Evolutionary conservation across 2,797 vertebrate genomes (phyloP), one percentile per base, ranked within the genome.

Genomic region (Spinus olivaceus): DNA sequence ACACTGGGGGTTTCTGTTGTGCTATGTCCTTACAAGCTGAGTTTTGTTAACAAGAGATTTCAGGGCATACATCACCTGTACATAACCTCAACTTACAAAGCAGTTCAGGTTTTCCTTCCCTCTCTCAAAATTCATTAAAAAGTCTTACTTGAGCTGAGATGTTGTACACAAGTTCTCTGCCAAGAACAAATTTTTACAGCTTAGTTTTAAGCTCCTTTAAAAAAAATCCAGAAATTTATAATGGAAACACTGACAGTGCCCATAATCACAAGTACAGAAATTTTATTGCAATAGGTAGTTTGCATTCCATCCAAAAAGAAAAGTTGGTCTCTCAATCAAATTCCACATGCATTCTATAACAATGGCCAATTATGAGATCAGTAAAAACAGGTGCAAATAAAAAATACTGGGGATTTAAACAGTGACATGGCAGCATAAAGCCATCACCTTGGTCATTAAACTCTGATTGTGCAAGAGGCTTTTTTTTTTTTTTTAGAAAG

Each of bases 141-240:
- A 95, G 84, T 77, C 35, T 78, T 82, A 91, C 66, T 96, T 27
- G 12, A 97, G 82, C 50, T 85, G 92, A 94, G 92, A 96, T 93
- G 84, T 96, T 96, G 95, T 97, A 96, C 95, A 97, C 95, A 97
- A 94, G 74, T 81, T 94, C 83, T 94, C 83, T 88, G 93, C 96
- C 97, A 97, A 97, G 95, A 96, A 95, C 81, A 97, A 93, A 95
- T 96, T 97, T 98, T 98, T 97, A 97, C 83, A 97, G 94, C 82
- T 92, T 67, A 96, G 91, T 96, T 97, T 94, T 96, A 97, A 97
- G 95, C 79, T 89, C 80, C 76, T 92, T 95, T 59, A 39, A 80
- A 97, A 94, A 93, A 95, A 69, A 92, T 32, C 76, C 83, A 96
- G 69, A 81, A 85, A 96, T 97, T 97, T 96, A 98, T 95, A 97